Evolutionary conservation across 1,140 invertebrate genomes (phyloP).

Genomic region (Camponotus vicinus): DNA sequence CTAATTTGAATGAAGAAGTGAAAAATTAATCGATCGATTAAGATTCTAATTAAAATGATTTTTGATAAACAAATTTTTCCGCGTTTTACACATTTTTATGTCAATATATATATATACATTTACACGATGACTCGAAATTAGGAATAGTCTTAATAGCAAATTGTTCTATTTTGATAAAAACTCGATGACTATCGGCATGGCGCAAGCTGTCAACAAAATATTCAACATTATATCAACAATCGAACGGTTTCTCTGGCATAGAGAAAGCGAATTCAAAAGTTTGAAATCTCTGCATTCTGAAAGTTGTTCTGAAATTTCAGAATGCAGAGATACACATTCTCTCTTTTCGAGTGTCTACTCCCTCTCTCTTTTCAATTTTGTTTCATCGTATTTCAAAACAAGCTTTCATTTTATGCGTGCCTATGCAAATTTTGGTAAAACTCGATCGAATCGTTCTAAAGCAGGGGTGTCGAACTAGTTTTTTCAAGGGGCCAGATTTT

Average conservation of each 20-base stretch:
- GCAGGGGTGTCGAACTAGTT: no score
- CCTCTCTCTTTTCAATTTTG: not conserved
- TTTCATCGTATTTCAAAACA: conserved; percentile 45
- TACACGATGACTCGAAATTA: not conserved
- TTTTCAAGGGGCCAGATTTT: no score
- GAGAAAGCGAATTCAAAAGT: conserved; percentile 2
- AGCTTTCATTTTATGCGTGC: conserved; percentile 38
- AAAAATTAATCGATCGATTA: not conserved
- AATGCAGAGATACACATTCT: conserved; percentile 9
- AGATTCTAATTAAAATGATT: not conserved
- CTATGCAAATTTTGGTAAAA: conserved; percentile 49
- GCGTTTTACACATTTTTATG: no score
- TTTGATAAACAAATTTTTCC: not conserved
- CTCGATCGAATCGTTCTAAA: conserved; percentile 20
- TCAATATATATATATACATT: no score
- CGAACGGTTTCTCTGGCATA: not conserved
- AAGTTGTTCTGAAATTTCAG: not conserved
- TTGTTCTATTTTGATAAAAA: not conserved
- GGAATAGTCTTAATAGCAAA: not conserved
- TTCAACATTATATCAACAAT: conserved; percentile 21
- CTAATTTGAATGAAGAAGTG: no score
- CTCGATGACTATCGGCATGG: not conserved
- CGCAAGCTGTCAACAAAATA: not conserved
- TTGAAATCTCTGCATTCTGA: no score
- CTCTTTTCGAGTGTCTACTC: conserved; percentile 21